Evolutionary conservation across 2,113 vertebrate genomes (phyloP).

Genomic region (Trinectes maculatus): DNA sequence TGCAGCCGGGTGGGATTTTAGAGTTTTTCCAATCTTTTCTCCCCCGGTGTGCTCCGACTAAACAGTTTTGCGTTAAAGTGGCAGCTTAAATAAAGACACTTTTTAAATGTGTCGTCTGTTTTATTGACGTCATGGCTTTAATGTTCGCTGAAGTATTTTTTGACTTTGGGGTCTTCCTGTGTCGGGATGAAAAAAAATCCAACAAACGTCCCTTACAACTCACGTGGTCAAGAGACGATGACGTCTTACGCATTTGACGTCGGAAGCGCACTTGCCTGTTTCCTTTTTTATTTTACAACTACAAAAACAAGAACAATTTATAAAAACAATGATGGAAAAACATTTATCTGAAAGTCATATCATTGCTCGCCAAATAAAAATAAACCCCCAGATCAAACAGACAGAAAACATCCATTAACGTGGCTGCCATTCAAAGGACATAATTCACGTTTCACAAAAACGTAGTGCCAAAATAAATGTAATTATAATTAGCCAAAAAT

Average conservation of each 20-base stretch:
- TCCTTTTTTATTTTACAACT: neutral
- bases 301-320: neutral
- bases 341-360: too few relatives aligned
- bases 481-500: too few relatives aligned
- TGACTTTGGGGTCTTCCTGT: rapidly evolving
- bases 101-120: too few relatives aligned
- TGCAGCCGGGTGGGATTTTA: neutral
- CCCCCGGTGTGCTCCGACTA: rapidly evolving
- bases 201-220: neutral
- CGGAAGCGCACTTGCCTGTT: neutral
- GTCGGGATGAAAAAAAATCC: rapidly evolving
- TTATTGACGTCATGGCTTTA: neutral
- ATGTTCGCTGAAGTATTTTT: rapidly evolving
- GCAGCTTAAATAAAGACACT: rapidly evolving
- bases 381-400: too few relatives aligned
- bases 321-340: neutral
- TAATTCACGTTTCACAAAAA: too few relatives aligned
- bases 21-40: neutral
- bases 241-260: conserved; percentile 24
- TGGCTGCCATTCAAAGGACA: too few relatives aligned
- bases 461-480: too few relatives aligned
- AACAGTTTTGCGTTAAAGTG: neutral
- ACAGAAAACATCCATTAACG: neutral
- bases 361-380: too few relatives aligned
- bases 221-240: conserved; percentile 3